Base-by-base conservation (phyloP, 2,888 invertebrate species). In the Heliconius cydno region DNA sequence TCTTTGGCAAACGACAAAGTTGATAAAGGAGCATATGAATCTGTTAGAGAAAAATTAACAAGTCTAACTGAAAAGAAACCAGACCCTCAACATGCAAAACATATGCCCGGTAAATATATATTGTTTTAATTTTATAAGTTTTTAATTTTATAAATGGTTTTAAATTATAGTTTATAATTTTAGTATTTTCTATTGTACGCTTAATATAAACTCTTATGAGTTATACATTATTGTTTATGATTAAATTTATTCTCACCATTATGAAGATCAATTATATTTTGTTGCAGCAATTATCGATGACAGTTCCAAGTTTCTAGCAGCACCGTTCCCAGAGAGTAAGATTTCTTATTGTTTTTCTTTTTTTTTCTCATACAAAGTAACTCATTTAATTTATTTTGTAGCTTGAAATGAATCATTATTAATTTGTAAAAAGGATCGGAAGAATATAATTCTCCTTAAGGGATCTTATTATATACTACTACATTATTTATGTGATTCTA, bases 321-420 rank as follows among this genome's bases (percentile, higher is more conserved):
- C 85, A 6, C 91, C 93, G 7, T 46, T 86, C 57, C 92, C 92
- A 0, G 88, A 91, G 73, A 91, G 91, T 91, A 86, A 90, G 91
- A 86, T 38, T 77, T 15, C 15, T 0, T 15, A 6, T 46, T 15
- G 46, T 46, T 52, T 52, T 19, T 52, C 0, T 22, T 75, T 46
- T 81, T 13, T 41, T 12, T 15, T 72, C 19, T 25, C 25, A 38
- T 68, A 68, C 1, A 34, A 67, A 34, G 1, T 22, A 0, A 30
- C 28, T 15, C 15, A 28, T 28, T 6, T 28, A 15, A 6, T 52
- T 19, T 52, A 52, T 19, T 52, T 52, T 15, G 19, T 52, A 52
- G 52, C 5, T 52, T 52, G 13, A 13, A 52, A 52, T 52, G 1
- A 52, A 52, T 15, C 13, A 52, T 19, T 5, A 52, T 52, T 52